Evolutionary conservation across 2,888 invertebrate genomes (phyloP).

Genomic region (Netelia melanura): DNA sequence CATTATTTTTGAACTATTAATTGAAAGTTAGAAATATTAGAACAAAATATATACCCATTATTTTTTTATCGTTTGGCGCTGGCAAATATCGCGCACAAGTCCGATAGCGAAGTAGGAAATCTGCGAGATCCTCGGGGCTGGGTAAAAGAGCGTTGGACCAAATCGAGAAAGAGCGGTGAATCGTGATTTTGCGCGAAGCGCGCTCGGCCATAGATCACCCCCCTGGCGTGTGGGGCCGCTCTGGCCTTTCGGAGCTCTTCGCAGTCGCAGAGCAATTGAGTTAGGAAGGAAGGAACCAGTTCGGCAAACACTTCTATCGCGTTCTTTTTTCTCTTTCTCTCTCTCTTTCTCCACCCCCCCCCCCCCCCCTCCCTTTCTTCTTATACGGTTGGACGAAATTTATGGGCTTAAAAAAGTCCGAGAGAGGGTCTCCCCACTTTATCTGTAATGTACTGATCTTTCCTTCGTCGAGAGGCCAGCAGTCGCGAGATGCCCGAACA

Average conservation of each 20-base stretch:
- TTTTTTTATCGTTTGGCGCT: too few species aligned
- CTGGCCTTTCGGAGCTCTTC: constrained; percentile 57
- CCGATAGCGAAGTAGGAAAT: constrained; percentile 20
- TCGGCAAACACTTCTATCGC: constrained; percentile 84
- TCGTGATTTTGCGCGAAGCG: constrained; percentile 74
- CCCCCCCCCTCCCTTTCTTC: constrained; percentile 60
- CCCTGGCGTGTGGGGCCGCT: constrained; percentile 62
- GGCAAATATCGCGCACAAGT: not conserved
- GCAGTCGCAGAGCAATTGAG: constrained; percentile 82
- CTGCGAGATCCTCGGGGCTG: constrained; percentile 37
- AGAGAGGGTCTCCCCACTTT: constrained; percentile 81
- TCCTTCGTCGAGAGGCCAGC: constrained; percentile 78
- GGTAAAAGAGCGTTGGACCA: constrained; percentile 31
- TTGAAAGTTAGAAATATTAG: too few species aligned
- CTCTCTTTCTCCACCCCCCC: constrained; percentile 55
- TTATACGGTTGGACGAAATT: constrained; percentile 76
- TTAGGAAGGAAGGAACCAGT: constrained; percentile 85
- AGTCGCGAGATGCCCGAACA: constrained; percentile 56
- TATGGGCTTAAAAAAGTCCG: constrained; percentile 84
- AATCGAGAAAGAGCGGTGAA: constrained; percentile 41
- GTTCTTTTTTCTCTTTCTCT: constrained; percentile 57
- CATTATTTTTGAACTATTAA: too few species aligned
- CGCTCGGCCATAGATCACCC: constrained; percentile 82
- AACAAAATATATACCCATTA: too few species aligned
- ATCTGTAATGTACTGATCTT: constrained; percentile 85